A percentile compares a stretch with the other conserved stretches of the same genome.
These are phyloP conservation scores for Catharus fuscescens DNA, from an alignment of 2,113 vertebrate genomes.

Conservation along the genomic window DNA sequence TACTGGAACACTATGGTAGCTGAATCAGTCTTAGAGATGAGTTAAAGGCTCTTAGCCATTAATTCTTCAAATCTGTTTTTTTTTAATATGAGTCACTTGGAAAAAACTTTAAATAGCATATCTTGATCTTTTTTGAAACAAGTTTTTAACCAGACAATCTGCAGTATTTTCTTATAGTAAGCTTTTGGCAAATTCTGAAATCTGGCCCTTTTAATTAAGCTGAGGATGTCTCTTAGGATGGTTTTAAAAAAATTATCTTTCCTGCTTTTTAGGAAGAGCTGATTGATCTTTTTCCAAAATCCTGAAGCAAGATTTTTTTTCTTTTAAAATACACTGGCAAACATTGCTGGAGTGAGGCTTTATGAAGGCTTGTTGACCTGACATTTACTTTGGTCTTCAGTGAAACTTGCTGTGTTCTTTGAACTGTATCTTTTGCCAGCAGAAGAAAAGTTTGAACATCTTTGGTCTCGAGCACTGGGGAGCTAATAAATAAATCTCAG, in stretches of 20 bases:
- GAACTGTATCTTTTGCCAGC: background rate
- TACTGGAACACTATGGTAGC: background rate
- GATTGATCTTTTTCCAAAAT: background rate
- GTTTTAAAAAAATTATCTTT: background rate
- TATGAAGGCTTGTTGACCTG: background rate
- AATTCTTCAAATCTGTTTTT: constrained; percentile 15
- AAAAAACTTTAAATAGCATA: constrained; percentile 38
- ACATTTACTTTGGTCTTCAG: background rate
- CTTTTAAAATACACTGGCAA: background rate
- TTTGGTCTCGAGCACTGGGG: background rate
- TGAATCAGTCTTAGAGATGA: constrained; percentile 24
- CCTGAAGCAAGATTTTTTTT: background rate
- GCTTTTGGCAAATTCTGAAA: background rate
- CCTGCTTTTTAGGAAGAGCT: background rate
- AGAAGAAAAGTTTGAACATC: background rate
- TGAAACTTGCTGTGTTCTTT: background rate
- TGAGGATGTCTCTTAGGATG: background rate
- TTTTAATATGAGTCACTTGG: constrained; percentile 10
- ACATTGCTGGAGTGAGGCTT: background rate
- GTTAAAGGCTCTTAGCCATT: constrained; percentile 27
- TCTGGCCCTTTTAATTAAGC: background rate
- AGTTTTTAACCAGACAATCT: background rate
- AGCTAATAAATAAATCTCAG: constrained; percentile 1
- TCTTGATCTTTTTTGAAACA: background rate
- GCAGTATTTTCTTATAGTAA: background rate